Percentiles rank a stretch among this genome's conserved stretches.
Evolutionary conservation across 2,797 vertebrate genomes (phyloP).

Genomic region (Lagocephalus sceleratus): DNA sequence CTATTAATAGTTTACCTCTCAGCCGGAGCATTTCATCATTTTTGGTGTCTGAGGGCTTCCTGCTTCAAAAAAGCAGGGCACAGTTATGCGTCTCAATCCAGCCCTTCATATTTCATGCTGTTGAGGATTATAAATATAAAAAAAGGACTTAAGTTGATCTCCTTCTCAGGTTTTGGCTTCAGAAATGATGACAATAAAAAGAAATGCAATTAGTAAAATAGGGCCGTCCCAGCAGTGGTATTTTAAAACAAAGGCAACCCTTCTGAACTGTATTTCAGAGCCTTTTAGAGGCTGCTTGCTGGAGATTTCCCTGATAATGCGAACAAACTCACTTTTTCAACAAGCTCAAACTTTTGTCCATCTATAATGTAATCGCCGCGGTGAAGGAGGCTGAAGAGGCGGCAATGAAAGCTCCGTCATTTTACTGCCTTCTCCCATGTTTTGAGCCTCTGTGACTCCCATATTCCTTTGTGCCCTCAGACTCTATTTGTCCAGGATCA

Average conservation of each 20-base stretch:
- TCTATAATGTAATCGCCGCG: slow-evolving; percentile 66
- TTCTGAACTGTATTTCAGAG: too few relatives aligned
- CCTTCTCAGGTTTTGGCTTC: not conserved
- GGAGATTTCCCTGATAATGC: slow-evolving; percentile 56
- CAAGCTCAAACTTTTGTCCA: slow-evolving; percentile 63
- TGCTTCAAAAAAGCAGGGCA: slow-evolving; percentile 66
- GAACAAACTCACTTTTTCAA: too few relatives aligned
- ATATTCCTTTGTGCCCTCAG: slow-evolving; percentile 51
- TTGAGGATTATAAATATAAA: slow-evolving; percentile 80
- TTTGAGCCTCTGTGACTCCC: slow-evolving; percentile 57
- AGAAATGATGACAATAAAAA: slow-evolving; percentile 46
- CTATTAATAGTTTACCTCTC: slow-evolving; percentile 85
- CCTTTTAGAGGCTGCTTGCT: slow-evolving; percentile 22
- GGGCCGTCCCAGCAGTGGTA: slow-evolving; percentile 8
- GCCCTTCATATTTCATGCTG: slow-evolving; percentile 78
- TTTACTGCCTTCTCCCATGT: slow-evolving; percentile 59
- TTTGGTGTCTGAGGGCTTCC: slow-evolving; percentile 76
- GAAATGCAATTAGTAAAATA: slow-evolving; percentile 56
- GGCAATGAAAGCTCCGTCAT: slow-evolving; percentile 67
- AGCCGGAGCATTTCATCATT: slow-evolving; percentile 81
- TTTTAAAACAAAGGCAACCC: too few relatives aligned
- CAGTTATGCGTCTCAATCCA: slow-evolving; percentile 78
- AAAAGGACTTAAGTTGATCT: slow-evolving; percentile 69
- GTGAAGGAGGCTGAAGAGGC: slow-evolving; percentile 62
- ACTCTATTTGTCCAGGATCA: slow-evolving; percentile 71